Conservation (phyloP, 2,797 vertebrate genomes). For the Carapus acus region DNA sequence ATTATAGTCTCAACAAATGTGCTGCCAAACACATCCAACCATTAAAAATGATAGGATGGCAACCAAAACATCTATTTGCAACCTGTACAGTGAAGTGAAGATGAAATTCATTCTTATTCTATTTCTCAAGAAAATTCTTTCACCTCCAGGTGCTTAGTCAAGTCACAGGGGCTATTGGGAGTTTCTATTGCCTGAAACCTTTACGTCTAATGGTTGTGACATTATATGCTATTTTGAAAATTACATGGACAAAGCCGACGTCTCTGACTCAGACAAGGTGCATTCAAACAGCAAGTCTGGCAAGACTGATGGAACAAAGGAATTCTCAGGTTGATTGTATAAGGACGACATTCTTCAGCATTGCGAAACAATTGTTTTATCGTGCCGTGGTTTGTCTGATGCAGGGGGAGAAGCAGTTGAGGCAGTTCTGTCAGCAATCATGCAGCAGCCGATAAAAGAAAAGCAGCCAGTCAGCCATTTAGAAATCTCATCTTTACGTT, state of each 20-base stretch:
- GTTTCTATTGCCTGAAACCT: no score
- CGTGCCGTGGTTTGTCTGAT: conserved; percentile 27
- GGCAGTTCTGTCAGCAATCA: no score
- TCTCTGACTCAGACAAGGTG: conserved; percentile 7
- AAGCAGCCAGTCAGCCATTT: no score
- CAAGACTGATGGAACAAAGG: background rate
- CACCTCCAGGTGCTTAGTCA: conserved; percentile 1
- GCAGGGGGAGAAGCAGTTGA: background rate
- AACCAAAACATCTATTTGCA: background rate
- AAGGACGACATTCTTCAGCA: conserved; percentile 34
- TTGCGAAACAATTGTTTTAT: conserved; percentile 38
- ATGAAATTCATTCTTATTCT: no score
- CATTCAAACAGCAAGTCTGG: conserved; percentile 7
- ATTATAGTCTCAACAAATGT: conserved; percentile 9
- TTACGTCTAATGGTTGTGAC: conserved; percentile 5
- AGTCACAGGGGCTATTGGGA: no score
- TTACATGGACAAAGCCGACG: background rate
- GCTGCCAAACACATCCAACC: conserved; percentile 7
- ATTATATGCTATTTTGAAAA: background rate
- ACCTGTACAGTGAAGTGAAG: background rate
- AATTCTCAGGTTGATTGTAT: conserved; percentile 5
- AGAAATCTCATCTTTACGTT: no score
- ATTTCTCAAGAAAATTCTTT: background rate
- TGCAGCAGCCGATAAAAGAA: no score
- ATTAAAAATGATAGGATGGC: conserved; percentile 7